Conservation (phyloP, 2,888 invertebrate species). For the Sminthurides aquaticus region DNA sequence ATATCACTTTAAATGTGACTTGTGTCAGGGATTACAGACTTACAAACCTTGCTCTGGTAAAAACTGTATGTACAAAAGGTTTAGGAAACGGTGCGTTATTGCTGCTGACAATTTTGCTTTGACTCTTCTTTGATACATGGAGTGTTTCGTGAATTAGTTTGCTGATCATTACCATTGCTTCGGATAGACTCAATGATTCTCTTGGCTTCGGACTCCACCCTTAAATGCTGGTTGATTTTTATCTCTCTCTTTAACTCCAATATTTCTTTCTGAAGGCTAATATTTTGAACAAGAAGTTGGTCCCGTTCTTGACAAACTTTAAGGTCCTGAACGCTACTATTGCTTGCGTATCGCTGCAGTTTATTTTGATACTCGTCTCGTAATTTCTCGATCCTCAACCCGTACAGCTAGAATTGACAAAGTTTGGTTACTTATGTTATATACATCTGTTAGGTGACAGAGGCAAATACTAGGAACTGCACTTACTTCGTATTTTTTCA, state of each 20-base stretch:
- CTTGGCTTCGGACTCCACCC: conserved; percentile 5
- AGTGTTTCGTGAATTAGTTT: neutral
- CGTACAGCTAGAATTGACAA: conserved; percentile 22
- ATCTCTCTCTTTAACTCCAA: conserved; percentile 12
- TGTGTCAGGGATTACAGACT: neutral
- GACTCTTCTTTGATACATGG: conserved; percentile 23
- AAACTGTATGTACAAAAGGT: too few species aligned
- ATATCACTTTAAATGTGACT: neutral
- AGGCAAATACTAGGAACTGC: neutral
- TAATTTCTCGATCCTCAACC: conserved; percentile 26
- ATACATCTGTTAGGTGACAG: too few species aligned
- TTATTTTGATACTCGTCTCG: conserved; percentile 29
- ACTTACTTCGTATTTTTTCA: conserved; percentile 31
- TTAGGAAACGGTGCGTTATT: conserved; percentile 1
- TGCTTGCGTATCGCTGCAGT: conserved; percentile 24
- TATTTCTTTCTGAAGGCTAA: conserved; percentile 13
- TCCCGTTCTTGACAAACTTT: conserved; percentile 10
- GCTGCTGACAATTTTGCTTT: conserved; percentile 13
- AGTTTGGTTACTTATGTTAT: neutral
- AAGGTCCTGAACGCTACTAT: neutral
- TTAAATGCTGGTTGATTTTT: conserved; percentile 14
- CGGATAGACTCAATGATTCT: conserved; percentile 5
- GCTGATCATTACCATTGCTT: neutral
- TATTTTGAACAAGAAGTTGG: conserved; percentile 11
- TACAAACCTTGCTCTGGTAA: neutral